These are phyloP conservation scores for Turritopsis dohrnii DNA, from an alignment of 30 jellyfish, hydroid and myxozoan genomes.

Conservation along the genomic window DNA sequence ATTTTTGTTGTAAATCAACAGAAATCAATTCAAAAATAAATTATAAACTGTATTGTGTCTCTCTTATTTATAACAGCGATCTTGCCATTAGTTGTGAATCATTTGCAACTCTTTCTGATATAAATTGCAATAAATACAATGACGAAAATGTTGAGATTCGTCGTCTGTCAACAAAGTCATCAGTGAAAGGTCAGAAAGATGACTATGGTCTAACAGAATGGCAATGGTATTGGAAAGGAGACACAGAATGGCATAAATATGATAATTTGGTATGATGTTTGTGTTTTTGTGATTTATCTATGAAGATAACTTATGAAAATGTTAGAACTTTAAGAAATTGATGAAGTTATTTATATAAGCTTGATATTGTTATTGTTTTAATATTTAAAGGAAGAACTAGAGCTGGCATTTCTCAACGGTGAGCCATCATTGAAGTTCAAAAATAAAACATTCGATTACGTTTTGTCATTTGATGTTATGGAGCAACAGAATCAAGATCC, in stretches of 20 bases:
- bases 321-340: no score
- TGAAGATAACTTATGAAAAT: background rate
- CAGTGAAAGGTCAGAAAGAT: background rate
- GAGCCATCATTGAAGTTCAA: background rate
- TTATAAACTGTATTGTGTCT: no score
- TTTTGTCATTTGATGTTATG: background rate
- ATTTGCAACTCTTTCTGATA: background rate
- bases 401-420: background rate
- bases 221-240: background rate
- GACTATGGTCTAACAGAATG: background rate
- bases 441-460: background rate
- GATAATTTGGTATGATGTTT: background rate
- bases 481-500: background rate
- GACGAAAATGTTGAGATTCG: background rate
- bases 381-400: background rate
- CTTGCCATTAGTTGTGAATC: background rate
- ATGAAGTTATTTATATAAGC: no score
- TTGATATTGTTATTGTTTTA: no score
- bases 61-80: background rate
- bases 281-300: background rate
- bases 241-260: background rate
- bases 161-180: conserved; percentile 2
- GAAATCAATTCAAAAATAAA: no score
- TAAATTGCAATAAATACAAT: background rate
- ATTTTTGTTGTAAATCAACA: background rate